Evolutionary conservation across 2,797 vertebrate species (phyloP), one percentile per base, ranked within the genome.

Genomic region (Pachyuromys duprasi): DNA sequence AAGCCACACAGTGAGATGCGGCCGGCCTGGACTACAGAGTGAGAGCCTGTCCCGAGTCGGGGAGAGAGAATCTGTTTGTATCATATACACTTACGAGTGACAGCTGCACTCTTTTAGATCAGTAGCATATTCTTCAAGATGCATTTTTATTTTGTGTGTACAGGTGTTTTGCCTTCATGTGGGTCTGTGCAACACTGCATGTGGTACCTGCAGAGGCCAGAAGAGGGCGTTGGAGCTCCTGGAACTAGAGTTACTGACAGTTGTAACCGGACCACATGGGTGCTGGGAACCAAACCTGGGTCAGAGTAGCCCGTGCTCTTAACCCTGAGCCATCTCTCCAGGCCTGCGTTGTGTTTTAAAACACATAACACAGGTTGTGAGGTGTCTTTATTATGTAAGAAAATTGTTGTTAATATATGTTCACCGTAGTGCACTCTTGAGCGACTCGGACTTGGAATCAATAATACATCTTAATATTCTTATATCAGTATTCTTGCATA

Each of bases 381-480:
- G 7, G 39, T 55, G 17, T 84, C 90, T 89, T 90, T 79, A 86
- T 49, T 89, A 8, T 55, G 1, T 55, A 90, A 95, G 45, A 94
- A 74, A 89, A 62, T 11, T 60, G 62, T 72, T 17, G 0, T 74
- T 45, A 67, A 63, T 69, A 49, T 79, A 18, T 6, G 60, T 95
- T 86, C 31, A 65, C 55, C 79, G 4, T 82, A 72, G 17, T 78
- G 20, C 2, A 70, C n/a, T 57, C 90, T 36, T 65, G 26, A 79
- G 60, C 86, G 24, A 55, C 60, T 90, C 22, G 24, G 49, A 72
- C 33, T 87, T 81, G 39, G 17, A 36, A 62, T 78, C 55, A 81
- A 42, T 88, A 89, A 69, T 74, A 60, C 42, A 49, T 89, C 70
- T 90, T n/a, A 94, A 93, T 86, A 75, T 65, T 20, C 69, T 28